Base-by-base conservation (phyloP, 2,113 vertebrate genomes). In the Sterna hirundo region DNA sequence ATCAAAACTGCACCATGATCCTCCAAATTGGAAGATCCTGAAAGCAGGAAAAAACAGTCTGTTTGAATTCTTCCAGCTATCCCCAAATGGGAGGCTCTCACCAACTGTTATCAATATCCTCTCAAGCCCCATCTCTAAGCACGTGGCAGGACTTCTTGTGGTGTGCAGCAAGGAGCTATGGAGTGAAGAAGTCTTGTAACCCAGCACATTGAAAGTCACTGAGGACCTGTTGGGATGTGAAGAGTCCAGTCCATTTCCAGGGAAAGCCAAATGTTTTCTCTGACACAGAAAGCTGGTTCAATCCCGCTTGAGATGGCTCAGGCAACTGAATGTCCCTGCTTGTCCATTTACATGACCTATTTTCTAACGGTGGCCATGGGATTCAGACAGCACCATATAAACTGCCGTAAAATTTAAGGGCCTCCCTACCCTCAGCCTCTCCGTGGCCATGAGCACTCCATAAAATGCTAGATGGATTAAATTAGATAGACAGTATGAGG, bases 381-480 rank as follows among this genome's bases (percentile, higher is more conserved):
- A 72, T 88, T 94, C 65, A 85, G 68, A 58, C 30, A 93, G 49
- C 11, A 10, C 19, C 13, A 46, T 76, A 40, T 54, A 57, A 92
- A 69, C 25, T 55, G 36, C 54, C 80, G 38, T 83, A 76, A 89
- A 93, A 84, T 72, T 34, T 79, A 61, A 84, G 91, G 65, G 52
- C 32, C 57, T 89, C 69, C 32, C 32, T 91, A 79, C 32, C 10
- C 60, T 94, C 83, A 86, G 42, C 51, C 12, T 79, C 65, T 75
- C 32, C 5, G 5, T 21, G 11, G 61, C 70, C 58, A 54, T 61
- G 29, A 94, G 9, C 30, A 25, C 61, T 91, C 74, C 68, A 15
- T 75, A 91, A 96, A 90, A 89, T 71, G 34, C 75, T 61, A 83
- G 51, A 49, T 34, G 89, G 74, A 86, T 92, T 82, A 86, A 92